Evolutionary conservation across 1,140 invertebrate genomes (phyloP), one percentile per base, ranked within the genome.

Genomic region (Mya arenaria): DNA sequence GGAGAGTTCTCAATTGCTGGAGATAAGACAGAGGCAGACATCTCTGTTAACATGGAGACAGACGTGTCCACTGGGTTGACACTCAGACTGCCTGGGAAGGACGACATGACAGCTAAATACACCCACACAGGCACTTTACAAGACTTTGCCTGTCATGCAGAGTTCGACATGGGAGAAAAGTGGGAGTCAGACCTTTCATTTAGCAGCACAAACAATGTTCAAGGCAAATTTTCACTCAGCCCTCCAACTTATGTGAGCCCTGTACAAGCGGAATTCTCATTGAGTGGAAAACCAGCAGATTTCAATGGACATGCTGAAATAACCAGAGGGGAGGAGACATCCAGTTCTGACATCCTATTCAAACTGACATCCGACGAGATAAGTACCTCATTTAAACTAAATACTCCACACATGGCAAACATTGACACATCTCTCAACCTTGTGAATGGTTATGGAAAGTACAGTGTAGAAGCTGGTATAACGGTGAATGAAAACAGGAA

Each of bases 101-200:
- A 30, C 28, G 3, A 25, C 62, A 41, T 37, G 34, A 75, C 28
- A 34, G 58, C 41, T 32, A 19, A 36, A 25, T 75, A 32, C 37
- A 63, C 10, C 13, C 56, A 75, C 34, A 25, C n/a, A 39, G 36
- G 56, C 30, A 41, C 4, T 19, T 32, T 60, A 15, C 30, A 6
- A 25, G 25, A 39, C 41, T 62, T 75, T 23, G 48, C 3, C 1
- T 62, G 58, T 48, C 56, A 75, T 32, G 73, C 37, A 5, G 73
- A 63, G 52, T 19, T 75, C n/a, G 32, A 36, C 4, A 30, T 0
- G 15, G 39, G 28, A 30, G 13, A 63, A 5, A 75, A 75, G 34
- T 63, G 36, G 56, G 58, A 75, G 63, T 56, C 36, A 4, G 73
- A 63, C 34, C 19, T 75, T 15, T n/a, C 44, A 13, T 72, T 72